A percentile compares a stretch with the other conserved stretches of the same genome.
These are phyloP conservation scores for Terrapene triunguis DNA, from an alignment of 2,113 vertebrate genomes.

Conservation along the genomic window DNA sequence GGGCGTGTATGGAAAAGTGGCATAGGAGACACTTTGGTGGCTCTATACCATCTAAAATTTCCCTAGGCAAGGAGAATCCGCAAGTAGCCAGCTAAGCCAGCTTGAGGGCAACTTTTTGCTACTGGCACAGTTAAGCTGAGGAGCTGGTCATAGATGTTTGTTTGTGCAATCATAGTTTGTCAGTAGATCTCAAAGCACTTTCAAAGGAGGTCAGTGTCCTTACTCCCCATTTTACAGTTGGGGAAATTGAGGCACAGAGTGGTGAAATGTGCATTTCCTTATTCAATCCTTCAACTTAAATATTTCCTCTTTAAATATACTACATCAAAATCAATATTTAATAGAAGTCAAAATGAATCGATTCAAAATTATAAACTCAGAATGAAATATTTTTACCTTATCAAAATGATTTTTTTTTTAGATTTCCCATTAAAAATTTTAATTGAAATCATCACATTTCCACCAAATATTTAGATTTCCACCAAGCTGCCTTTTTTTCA, in stretches of 20 bases:
- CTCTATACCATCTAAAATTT: not conserved
- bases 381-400: not conserved
- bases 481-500: not conserved
- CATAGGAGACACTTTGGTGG: not conserved
- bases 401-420: not conserved
- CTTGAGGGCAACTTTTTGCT: not conserved
- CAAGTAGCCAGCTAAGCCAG: rapidly evolving
- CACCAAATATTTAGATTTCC: not conserved
- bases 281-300: not conserved
- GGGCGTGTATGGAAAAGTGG: not conserved
- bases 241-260: not conserved
- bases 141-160: not conserved
- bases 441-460: not conserved
- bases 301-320: not conserved
- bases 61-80: not conserved
- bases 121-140: not conserved
- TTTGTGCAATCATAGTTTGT: rapidly evolving
- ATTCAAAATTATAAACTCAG: not conserved
- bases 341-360: not conserved
- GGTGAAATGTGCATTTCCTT: not conserved
- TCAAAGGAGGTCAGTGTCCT: not conserved
- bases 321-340: not conserved
- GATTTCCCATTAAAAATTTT: not conserved
- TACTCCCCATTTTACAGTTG: not conserved
- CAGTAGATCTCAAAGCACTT: not conserved